Evolutionary conservation across 2,797 vertebrate species (phyloP).

Genomic region (Aulostomus chinensis): DNA sequence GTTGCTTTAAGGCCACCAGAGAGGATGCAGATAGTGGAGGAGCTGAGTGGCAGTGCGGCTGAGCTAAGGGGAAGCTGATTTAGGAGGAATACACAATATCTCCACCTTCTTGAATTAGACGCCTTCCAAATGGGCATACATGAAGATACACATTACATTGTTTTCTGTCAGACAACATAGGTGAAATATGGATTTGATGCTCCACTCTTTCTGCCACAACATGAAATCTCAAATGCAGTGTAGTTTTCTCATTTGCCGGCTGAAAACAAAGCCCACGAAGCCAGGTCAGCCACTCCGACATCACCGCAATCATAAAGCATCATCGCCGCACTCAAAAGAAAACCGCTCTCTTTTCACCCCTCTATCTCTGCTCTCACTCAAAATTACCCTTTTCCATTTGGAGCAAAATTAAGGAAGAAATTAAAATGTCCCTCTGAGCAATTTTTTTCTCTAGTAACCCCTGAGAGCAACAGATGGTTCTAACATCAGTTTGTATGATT

Average conservation of each 20-base stretch:
- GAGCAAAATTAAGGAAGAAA: conserved; percentile 10
- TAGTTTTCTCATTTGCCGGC: conserved; percentile 23
- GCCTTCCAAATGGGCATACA: too few species aligned
- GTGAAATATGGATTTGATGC: conserved; percentile 25
- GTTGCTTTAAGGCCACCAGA: conserved; percentile 10
- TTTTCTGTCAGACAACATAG: conserved; percentile 17
- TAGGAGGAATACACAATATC: conserved; percentile 17
- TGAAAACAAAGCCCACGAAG: conserved; percentile 38
- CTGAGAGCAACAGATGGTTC: conserved; percentile 40
- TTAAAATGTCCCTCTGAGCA: conserved; percentile 5
- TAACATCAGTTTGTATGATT: conserved; percentile 36
- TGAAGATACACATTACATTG: background rate
- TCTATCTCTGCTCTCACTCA: conserved; percentile 4
- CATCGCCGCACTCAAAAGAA: conserved; percentile 18
- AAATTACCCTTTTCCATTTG: conserved; percentile 2
- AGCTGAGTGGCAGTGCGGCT: conserved; percentile 12
- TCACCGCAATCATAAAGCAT: conserved; percentile 28
- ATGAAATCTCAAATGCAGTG: conserved; percentile 26
- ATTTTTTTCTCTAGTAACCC: conserved; percentile 4
- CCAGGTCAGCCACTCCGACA: conserved; percentile 11
- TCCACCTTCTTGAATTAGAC: conserved; percentile 31
- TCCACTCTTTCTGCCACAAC: conserved; percentile 17
- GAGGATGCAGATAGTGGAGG: conserved; percentile 13
- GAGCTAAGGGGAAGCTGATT: conserved; percentile 32
- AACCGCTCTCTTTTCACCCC: conserved; percentile 10